phyloP scores from a whole-genome alignment of 2,113 vertebrate genomes.

The Rissa tridactyla region DNA sequence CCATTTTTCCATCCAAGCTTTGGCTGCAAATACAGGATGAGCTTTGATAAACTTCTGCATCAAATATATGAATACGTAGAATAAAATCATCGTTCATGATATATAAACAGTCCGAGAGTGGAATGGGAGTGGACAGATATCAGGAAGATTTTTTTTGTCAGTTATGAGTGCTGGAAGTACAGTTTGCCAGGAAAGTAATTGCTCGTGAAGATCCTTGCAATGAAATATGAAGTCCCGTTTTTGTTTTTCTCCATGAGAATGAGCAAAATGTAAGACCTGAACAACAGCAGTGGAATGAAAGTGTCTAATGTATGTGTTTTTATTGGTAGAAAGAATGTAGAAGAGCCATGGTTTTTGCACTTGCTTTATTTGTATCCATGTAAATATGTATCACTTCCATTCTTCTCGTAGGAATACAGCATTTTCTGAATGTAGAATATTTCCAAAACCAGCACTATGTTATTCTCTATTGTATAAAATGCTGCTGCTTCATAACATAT shows the following conservation, averaged over 20 bases:
- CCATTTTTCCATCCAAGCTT: slow-evolving; percentile 37
- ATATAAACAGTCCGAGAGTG: slow-evolving; percentile 38
- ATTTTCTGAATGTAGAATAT: slow-evolving; percentile 82
- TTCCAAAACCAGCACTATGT: slow-evolving; percentile 64
- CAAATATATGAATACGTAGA: slow-evolving; percentile 49
- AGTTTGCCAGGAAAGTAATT: slow-evolving; percentile 35
- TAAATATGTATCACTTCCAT: slow-evolving; percentile 44
- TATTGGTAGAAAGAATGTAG: slow-evolving; percentile 59
- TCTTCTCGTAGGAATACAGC: slow-evolving; percentile 15
- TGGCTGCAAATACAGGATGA: slow-evolving; percentile 64
- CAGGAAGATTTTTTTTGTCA: slow-evolving; percentile 36
- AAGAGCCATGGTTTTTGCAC: slow-evolving; percentile 52
- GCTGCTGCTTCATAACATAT: slow-evolving; percentile 72
- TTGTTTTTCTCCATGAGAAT: slow-evolving; percentile 63
- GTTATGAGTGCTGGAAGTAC: slow-evolving; percentile 45
- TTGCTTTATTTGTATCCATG: slow-evolving; percentile 44
- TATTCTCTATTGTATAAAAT: slow-evolving; percentile 82
- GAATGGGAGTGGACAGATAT: not conserved
- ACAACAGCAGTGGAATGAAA: slow-evolving; percentile 18
- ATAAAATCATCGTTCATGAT: slow-evolving; percentile 32
- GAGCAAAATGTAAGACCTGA: slow-evolving; percentile 7
- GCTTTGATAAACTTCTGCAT: slow-evolving; percentile 57
- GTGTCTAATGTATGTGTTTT: slow-evolving; percentile 44
- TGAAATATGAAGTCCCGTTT: not conserved
- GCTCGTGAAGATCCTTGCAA: slow-evolving; percentile 30